Evolutionary conservation across 2,888 invertebrate species (phyloP).

Genomic region (Cryptus armator): DNA sequence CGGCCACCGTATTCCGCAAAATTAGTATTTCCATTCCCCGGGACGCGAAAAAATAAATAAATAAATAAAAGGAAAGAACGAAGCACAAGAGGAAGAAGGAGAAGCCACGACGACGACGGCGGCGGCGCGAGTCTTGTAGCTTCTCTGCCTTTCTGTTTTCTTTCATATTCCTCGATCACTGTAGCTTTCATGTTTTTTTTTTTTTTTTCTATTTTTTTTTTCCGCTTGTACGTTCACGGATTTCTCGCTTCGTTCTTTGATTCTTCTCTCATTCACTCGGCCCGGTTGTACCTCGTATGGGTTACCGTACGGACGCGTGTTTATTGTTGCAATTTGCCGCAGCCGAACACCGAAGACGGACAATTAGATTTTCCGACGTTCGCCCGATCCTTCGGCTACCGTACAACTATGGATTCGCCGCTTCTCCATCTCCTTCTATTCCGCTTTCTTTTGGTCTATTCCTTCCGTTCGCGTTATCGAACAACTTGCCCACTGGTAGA

Average conservation of each 20-base stretch:
- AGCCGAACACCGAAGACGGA: constrained; percentile 79
- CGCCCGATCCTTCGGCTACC: constrained; percentile 80
- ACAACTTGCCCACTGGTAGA: constrained; percentile 24
- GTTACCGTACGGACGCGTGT: constrained; percentile 75
- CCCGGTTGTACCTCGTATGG: constrained; percentile 67
- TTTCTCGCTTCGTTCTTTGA: constrained; percentile 68
- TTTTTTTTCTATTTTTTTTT: constrained; percentile 37
- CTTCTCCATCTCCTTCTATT: constrained; percentile 1
- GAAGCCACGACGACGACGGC: constrained; percentile 61
- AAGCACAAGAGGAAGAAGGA: constrained; percentile 64
- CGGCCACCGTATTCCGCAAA: constrained; percentile 85
- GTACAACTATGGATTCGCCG: constrained; percentile 80
- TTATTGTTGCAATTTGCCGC: constrained; percentile 84
- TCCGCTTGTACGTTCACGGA: constrained; percentile 45
- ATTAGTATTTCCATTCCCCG: constrained; percentile 85
- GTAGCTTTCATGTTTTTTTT: constrained; percentile 64
- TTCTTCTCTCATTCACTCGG: constrained; percentile 73
- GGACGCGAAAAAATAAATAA: constrained; percentile 75
- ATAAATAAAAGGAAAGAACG: constrained; percentile 63
- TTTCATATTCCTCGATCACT: constrained; percentile 64
- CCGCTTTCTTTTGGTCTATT: neutral
- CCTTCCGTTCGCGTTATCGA: constrained; percentile 5
- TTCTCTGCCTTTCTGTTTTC: constrained; percentile 47
- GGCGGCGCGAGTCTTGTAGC: constrained; percentile 58
- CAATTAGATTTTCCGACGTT: constrained; percentile 84